Conservation (phyloP, 2,113 vertebrate genomes). For the Mesocricetus auratus region DNA sequence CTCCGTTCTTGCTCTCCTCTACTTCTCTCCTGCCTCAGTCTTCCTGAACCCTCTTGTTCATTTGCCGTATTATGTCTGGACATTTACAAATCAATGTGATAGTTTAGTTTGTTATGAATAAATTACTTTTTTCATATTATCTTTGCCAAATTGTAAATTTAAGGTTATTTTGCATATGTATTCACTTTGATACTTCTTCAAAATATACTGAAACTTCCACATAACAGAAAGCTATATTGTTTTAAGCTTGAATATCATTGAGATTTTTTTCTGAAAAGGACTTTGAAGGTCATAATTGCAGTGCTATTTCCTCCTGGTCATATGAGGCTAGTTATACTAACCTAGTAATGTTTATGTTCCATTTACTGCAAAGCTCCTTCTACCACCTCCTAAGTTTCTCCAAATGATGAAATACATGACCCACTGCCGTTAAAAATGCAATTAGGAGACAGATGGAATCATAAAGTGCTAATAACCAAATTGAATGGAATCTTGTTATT, state of each 20-base stretch:
- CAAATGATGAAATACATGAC: conserved; percentile 35
- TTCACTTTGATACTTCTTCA: neutral
- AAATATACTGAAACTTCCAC: neutral
- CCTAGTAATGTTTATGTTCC: neutral
- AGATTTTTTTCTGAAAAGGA: conserved; percentile 9
- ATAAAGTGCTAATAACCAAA: conserved; percentile 51
- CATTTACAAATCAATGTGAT: neutral
- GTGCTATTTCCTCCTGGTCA: neutral
- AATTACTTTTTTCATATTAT: conserved; percentile 10
- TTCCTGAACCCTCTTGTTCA: too few species aligned
- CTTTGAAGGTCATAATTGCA: conserved; percentile 30
- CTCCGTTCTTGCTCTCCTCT: too few species aligned
- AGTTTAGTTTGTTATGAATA: neutral
- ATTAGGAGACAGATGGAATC: conserved; percentile 52
- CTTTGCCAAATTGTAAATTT: conserved; percentile 15
- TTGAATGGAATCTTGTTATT: conserved; percentile 33
- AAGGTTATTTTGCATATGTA: neutral
- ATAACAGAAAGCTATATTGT: neutral
- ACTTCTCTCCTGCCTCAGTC: too few species aligned
- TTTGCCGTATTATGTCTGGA: neutral
- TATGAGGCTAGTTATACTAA: neutral
- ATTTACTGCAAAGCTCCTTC: neutral
- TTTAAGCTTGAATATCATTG: neutral
- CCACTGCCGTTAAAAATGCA: conserved; percentile 49
- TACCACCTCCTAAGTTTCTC: neutral